Percentiles rank a stretch among this genome's conserved stretches.
Conservation (phyloP, 2,888 invertebrate genomes). For the Stegana nigrithorax region DNA sequence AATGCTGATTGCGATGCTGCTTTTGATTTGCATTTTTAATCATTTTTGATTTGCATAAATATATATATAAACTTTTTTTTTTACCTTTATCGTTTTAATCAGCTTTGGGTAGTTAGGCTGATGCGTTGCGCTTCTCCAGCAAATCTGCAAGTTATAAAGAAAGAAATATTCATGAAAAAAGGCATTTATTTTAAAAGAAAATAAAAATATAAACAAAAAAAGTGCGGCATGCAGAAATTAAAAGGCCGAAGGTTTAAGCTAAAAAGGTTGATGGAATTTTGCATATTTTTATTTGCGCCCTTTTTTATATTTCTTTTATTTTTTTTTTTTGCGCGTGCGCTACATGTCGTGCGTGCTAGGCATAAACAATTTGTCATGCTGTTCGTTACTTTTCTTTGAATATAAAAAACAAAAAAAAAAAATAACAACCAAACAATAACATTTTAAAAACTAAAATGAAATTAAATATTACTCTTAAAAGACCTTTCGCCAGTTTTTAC, state of each 20-base stretch:
- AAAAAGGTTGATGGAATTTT: neutral
- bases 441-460: no score
- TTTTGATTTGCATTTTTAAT: conserved; percentile 53
- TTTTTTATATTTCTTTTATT: no score
- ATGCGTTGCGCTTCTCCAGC: neutral
- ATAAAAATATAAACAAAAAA: neutral
- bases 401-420: no score
- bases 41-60: neutral
- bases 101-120: neutral
- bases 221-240: neutral
- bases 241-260: neutral
- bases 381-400: no score
- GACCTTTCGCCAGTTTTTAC: no score
- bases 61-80: neutral
- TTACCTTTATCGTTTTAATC: conserved; percentile 8
- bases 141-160: neutral
- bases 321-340: neutral
- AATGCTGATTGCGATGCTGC: conserved; percentile 43
- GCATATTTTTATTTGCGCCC: neutral
- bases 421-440: no score
- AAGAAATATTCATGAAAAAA: neutral
- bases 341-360: no score
- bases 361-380: no score
- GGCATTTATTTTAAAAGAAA: neutral
- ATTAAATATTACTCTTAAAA: no score